Base-by-base conservation (phyloP, 2,797 vertebrate genomes). In the Anguilla pacifica region DNA sequence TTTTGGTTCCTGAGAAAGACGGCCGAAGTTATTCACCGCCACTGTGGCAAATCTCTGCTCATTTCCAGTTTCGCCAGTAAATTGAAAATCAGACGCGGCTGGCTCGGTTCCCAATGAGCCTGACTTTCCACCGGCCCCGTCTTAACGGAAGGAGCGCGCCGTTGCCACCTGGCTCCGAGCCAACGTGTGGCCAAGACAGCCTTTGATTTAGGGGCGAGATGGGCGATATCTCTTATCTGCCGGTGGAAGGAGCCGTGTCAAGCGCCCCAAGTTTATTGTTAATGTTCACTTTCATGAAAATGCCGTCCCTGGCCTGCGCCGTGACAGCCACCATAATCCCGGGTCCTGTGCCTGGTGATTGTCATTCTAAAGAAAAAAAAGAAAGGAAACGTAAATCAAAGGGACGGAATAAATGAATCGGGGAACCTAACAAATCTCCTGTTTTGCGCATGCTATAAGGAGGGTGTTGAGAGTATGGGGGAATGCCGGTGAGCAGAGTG, bases 211-310 rank as follows among this genome's bases (percentile, higher is more conserved):
- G 35, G 43, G 39, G 93, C 93, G 87, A 90, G 89, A 87, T 91
- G 87, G 91, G 87, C 93, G 93, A 92, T 93, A 93, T 93, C 92
- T 94, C 93, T 92, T 92, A 94, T 93, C 93, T 91, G 92, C 91
- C 49, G 35, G 35, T 28, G 49, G 49, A 84, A 35, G 49, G 53
- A 35, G 82, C 51, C 49, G 28, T 84, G 51, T 84, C 82, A 57
- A 57, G 53, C 49, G n/a, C 3, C 51, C 82, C 82, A 57, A 57
- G 53, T 84, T 84, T 84, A 84, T 84, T 84, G 49, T 84, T 84
- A 82, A 82, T 82, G 79, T 82, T 82, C 79, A 82, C 46, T 82
- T 82, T 82, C 79, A 49, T 82, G 79, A 82, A 82, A 82, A 51
- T 57, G 82, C 51, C 55, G 49, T 84, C 17, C 17, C 49, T 31